Conservation (phyloP, 2,113 vertebrate genomes). For the Hypocryptadius cinnamomeus region DNA sequence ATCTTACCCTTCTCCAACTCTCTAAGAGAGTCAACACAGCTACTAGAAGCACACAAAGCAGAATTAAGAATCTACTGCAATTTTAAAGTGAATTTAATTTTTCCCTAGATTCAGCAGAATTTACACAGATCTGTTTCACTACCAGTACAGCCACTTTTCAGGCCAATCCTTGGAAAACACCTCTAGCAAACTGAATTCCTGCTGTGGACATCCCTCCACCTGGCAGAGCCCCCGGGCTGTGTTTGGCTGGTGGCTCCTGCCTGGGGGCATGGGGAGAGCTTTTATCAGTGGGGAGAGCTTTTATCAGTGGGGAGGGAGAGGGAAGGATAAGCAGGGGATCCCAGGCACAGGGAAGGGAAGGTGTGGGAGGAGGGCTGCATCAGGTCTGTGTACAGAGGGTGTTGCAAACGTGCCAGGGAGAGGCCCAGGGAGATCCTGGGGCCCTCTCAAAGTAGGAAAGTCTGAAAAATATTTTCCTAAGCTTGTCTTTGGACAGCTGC, state of each 20-base stretch:
- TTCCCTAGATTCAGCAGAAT: background rate
- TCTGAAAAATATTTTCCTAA: slow-evolving; percentile 67
- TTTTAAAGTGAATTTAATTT: background rate
- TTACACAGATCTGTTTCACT: background rate
- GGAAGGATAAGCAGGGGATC: background rate
- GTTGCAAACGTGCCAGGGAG: slow-evolving; percentile 55
- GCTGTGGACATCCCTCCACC: background rate
- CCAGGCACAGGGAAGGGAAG: background rate
- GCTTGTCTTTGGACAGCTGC: slow-evolving; percentile 59
- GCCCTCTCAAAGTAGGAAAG: slow-evolving; percentile 55
- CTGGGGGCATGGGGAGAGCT: rapidly evolving
- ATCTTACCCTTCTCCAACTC: background rate
- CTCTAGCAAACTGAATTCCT: background rate
- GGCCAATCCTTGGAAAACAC: background rate
- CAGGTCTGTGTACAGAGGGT: slow-evolving; percentile 34
- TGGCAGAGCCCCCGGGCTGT: background rate
- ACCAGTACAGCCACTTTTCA: background rate
- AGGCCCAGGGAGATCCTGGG: slow-evolving; percentile 59
- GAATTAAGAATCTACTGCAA: background rate
- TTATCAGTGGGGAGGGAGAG: background rate
- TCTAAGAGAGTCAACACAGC: background rate
- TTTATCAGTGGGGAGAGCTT: background rate
- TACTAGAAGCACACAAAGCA: background rate
- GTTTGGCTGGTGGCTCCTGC: background rate
- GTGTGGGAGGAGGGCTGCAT: slow-evolving; percentile 42